Percentiles rank a stretch among this genome's conserved stretches.
These are phyloP conservation scores for Lissonota sp. DNA, from an alignment of 2,888 invertebrate genomes.

Conservation along the genomic window DNA sequence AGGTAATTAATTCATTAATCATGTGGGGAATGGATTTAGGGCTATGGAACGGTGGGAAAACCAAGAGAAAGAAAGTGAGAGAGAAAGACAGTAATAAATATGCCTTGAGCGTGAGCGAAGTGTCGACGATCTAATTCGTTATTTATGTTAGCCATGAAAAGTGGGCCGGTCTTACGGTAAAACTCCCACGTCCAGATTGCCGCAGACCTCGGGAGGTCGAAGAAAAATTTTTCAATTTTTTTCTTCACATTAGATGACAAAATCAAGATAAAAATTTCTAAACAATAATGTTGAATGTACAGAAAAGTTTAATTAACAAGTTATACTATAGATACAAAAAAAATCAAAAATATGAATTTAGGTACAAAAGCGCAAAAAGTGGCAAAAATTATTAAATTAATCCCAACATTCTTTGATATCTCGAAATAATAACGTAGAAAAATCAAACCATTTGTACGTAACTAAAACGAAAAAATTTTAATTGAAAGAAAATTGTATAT, in stretches of 20 bases:
- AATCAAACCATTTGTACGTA: too few relatives aligned
- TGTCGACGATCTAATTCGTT: constrained; percentile 48
- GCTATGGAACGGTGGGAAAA: too few relatives aligned
- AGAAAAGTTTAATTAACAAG: not conserved
- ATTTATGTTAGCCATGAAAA: constrained; percentile 61
- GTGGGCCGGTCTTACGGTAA: constrained; percentile 52
- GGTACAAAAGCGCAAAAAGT: too few relatives aligned
- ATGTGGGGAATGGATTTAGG: too few relatives aligned
- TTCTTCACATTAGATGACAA: not conserved
- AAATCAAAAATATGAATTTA: too few relatives aligned
- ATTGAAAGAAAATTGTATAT: too few relatives aligned
- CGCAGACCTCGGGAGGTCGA: not conserved
- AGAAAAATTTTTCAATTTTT: constrained; percentile 12
- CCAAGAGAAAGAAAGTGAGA: constrained; percentile 15
- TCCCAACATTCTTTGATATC: too few relatives aligned
- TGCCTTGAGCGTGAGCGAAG: constrained; percentile 51
- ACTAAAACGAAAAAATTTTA: too few relatives aligned
- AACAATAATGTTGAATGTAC: not conserved
- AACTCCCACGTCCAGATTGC: constrained; percentile 33
- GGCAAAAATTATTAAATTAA: too few relatives aligned
- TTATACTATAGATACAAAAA: not conserved
- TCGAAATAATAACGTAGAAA: too few relatives aligned
- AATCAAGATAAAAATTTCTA: not conserved
- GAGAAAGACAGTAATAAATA: constrained; percentile 13
- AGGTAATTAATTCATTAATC: too few relatives aligned